These are phyloP conservation scores for Oreochromis niloticus DNA, from an alignment of 2,113 vertebrate species.

Conservation along the genomic window DNA sequence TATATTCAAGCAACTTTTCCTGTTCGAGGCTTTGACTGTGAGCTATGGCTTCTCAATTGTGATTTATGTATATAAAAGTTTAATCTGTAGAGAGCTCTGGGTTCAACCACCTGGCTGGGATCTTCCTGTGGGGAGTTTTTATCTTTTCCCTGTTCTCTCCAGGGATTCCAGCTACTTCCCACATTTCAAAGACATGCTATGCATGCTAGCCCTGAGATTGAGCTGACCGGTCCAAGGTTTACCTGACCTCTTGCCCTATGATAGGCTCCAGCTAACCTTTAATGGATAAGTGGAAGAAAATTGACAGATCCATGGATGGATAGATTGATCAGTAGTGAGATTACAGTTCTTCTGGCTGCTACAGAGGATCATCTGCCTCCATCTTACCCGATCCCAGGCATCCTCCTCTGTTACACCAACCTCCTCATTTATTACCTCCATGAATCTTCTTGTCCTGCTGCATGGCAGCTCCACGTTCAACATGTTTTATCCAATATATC, in stretches of 20 bases:
- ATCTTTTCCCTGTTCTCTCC: not conserved
- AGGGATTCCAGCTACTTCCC: not conserved
- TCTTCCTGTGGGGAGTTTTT: not conserved
- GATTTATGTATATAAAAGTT: not conserved
- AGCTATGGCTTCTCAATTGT: not conserved
- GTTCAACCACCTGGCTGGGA: not conserved
- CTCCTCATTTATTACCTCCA: not conserved
- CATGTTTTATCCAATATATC: not conserved
- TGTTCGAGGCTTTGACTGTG: not conserved
- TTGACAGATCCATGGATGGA: not conserved
- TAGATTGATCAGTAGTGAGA: not conserved
- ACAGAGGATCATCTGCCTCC: not conserved
- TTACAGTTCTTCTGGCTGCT: not conserved
- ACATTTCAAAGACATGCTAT: not conserved
- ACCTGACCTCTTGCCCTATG: not conserved
- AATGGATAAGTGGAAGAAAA: not conserved
- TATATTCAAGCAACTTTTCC: not conserved
- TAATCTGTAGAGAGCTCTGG: not conserved
- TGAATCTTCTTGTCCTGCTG: not conserved
- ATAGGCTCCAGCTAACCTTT: not conserved
- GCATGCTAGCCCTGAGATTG: not conserved
- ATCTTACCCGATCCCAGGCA: not conserved
- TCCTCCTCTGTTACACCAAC: not conserved
- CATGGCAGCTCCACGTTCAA: not conserved
- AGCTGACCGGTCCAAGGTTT: not conserved